phyloP scores from a whole-genome alignment of 2,797 vertebrate genomes.

The Trichosurus vulpecula region DNA sequence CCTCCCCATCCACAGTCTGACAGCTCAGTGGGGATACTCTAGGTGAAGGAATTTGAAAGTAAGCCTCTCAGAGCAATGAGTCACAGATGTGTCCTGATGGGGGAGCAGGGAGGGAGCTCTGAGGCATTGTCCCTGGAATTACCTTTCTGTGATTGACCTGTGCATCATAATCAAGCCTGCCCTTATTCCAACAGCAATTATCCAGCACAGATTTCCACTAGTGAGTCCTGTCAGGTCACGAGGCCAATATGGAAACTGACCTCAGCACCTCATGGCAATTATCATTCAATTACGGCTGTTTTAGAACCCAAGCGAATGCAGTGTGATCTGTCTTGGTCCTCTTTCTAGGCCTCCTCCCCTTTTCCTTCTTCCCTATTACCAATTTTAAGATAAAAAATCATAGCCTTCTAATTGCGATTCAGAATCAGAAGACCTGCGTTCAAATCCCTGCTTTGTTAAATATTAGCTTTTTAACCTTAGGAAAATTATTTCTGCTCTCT shows the following conservation, averaged over 20 bases:
- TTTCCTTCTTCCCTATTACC: slow-evolving; percentile 15
- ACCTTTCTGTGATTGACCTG: slow-evolving; percentile 68
- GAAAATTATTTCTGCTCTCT: not conserved
- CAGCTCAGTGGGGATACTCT: not conserved
- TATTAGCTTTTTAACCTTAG: not conserved
- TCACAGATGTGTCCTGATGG: slow-evolving; percentile 64
- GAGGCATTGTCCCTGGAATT: slow-evolving; percentile 86
- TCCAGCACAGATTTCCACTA: slow-evolving; percentile 83
- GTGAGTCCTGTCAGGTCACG: slow-evolving; percentile 82
- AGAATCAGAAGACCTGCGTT: not conserved
- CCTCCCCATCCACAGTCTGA: not conserved
- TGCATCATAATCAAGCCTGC: slow-evolving; percentile 87
- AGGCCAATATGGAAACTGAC: slow-evolving; percentile 56
- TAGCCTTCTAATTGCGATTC: not conserved
- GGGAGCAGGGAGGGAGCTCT: slow-evolving; percentile 71
- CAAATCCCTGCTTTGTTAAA: not conserved
- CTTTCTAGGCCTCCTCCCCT: not conserved
- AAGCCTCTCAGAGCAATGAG: not conserved
- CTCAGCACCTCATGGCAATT: slow-evolving; percentile 68
- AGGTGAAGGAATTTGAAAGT: not conserved
- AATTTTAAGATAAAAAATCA: not conserved
- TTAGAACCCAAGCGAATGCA: slow-evolving; percentile 58
- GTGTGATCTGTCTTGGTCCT: slow-evolving; percentile 64
- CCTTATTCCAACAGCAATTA: slow-evolving; percentile 86
- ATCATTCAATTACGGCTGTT: slow-evolving; percentile 73